A percentile compares a stretch with the other conserved stretches of the same genome.
Evolutionary conservation across 2,797 vertebrate species (phyloP).

Genomic region (Silurus lanzhouensis): DNA sequence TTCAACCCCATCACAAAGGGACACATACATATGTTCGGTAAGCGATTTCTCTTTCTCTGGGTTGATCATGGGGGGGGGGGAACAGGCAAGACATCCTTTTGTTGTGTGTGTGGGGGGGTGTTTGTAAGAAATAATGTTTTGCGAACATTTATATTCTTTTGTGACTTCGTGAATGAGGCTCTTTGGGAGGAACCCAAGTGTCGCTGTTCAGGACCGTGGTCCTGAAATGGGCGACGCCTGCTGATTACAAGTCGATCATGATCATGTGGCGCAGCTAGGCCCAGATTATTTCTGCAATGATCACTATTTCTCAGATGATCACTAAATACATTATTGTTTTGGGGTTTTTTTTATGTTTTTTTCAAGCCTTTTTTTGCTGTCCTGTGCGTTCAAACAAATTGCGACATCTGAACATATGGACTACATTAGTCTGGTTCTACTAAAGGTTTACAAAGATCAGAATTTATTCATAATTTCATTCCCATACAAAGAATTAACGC

Average conservation of each 20-base stretch:
- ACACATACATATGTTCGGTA: slow-evolving; percentile 98
- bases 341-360: no score
- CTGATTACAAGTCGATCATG: not conserved
- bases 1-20: slow-evolving; percentile 97
- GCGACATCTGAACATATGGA: not conserved
- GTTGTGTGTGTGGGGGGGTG: not conserved
- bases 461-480: not conserved
- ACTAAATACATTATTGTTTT: not conserved
- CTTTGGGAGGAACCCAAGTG: not conserved
- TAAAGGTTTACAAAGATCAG: not conserved
- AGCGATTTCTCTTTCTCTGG: slow-evolving; percentile 59
- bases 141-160: not conserved
- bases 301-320: no score
- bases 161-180: not conserved
- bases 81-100: not conserved
- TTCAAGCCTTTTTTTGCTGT: no score
- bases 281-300: not conserved
- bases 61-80: not conserved
- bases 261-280: slow-evolving; percentile 11
- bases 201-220: slow-evolving; percentile 68
- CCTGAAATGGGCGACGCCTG: slow-evolving; percentile 69
- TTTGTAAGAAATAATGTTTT: not conserved
- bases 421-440: not conserved
- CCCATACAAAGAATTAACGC: no score
- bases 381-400: not conserved